Conservation (phyloP, 2,797 vertebrate genomes). For the Acropternis orthonyx region DNA sequence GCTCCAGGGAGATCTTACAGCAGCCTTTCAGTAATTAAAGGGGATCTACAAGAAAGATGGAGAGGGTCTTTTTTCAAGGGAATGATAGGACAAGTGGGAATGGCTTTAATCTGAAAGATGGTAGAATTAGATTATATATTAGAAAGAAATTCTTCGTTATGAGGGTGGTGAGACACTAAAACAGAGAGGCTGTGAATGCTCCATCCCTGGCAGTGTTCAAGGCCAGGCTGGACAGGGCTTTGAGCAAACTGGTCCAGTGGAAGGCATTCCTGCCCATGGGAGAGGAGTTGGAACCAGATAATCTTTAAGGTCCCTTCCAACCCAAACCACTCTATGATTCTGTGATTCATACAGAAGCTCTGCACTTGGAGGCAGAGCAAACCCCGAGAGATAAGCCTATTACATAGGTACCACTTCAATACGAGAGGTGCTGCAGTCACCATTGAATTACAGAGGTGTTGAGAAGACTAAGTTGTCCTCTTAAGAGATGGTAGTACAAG, state of each 20-base stretch:
- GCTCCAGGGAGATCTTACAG: accelerated
- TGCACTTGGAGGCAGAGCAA: background rate
- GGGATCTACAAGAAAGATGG: background rate
- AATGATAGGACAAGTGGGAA: background rate
- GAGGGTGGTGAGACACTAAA: background rate
- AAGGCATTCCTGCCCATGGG: background rate
- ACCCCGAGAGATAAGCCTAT: background rate
- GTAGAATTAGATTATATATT: background rate
- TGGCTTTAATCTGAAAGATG: background rate
- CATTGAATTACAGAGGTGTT: background rate
- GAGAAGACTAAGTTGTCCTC: background rate
- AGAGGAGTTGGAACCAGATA: accelerated
- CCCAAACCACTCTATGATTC: background rate
- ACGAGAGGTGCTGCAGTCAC: background rate
- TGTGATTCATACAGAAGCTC: background rate
- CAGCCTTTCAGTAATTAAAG: background rate
- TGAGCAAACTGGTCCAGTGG: background rate
- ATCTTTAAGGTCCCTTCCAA: background rate
- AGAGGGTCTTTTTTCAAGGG: background rate
- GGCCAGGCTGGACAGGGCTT: background rate
- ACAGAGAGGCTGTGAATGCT: background rate
- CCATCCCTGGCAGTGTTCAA: background rate
- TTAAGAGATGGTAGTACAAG: background rate
- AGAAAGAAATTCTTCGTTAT: background rate
- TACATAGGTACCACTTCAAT: background rate